Evolutionary conservation across 2,888 invertebrate species (phyloP), one percentile per base, ranked within the genome.

Genomic region (Phyllotreta striolata): DNA sequence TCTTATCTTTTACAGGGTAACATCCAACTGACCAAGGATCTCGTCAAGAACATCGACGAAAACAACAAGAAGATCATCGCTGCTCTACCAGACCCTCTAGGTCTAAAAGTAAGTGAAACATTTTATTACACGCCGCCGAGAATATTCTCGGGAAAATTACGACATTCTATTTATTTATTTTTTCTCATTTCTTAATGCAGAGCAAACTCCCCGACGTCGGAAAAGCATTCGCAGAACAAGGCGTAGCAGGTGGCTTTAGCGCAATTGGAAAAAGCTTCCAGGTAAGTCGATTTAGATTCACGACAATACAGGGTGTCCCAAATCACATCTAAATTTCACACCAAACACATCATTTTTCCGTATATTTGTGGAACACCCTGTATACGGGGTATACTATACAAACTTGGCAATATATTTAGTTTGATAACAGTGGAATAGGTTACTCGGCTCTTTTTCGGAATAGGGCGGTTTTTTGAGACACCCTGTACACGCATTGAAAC

Each of bases 251-350:
- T 12, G 52, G 38, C 12, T 37, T 38, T 38, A 39, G 38, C 14
- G 52, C 52, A 13, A 12, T 52, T 6, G 12, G 12, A 7, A 52
- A 52, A 39, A 52, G 39, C 10, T 14, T 52, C 9, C 38, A 52
- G 52, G 52, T 52, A 52, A 52, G 52, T 12, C n/a, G n/a, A 10
- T 35, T 51, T 34, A 7, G 1, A 35, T 51, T 37, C 24, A 24
- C 4, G 7, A 1, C 14, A 47, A 47, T 47, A 52, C 52, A 52
- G 52, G 52, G 52, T 52, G 52, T 52, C 52, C 52, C 38, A 52
- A 51, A 13, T 7, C 14, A 44, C 14, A 10, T n/a, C 3, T 44
- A 44, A 44, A 3, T 10, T 44, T 7, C 14, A n/a, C 44, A 40
- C 10, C 4, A n/a, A 1, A 40, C 2, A 40, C 1, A 4, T 40